These are phyloP conservation scores for Corella eumyota DNA, from an alignment of 23 tunicate genomes.

Conservation along the genomic window DNA sequence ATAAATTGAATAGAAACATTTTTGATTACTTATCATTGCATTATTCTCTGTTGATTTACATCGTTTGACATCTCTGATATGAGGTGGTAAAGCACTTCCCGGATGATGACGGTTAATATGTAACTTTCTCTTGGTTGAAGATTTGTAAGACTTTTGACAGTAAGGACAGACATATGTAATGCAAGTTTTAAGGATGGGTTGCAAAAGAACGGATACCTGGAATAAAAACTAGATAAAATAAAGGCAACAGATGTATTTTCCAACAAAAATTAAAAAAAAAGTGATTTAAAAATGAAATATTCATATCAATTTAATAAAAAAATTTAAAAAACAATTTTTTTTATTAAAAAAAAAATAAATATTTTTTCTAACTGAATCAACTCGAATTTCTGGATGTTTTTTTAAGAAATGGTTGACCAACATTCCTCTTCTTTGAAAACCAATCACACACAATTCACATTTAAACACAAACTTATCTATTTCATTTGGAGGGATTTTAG, in stretches of 20 bases:
- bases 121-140: constrained; percentile 33
- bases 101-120: constrained; percentile 70
- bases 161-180: constrained; percentile 42
- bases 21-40: neutral
- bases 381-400: constrained; percentile 49
- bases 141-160: constrained; percentile 57
- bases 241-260: too few species aligned
- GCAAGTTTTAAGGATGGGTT: constrained; percentile 31
- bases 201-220: constrained; percentile 28
- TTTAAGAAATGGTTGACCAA: constrained; percentile 53
- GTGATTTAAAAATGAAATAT: too few species aligned
- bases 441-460: constrained; percentile 38
- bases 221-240: too few species aligned
- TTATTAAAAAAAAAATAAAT: too few species aligned
- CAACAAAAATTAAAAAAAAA: too few species aligned
- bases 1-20: neutral
- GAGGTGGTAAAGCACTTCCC: constrained; percentile 25
- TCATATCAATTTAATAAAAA: too few species aligned
- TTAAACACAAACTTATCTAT: constrained; percentile 30
- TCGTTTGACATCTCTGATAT: constrained; percentile 8
- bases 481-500: constrained; percentile 9
- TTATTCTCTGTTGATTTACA: too few species aligned
- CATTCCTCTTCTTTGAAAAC: constrained; percentile 75
- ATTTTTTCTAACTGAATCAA: constrained; percentile 13
- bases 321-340: too few species aligned